Conservation (phyloP, 2,888 invertebrate genomes). For the Helobdella robusta region DNA sequence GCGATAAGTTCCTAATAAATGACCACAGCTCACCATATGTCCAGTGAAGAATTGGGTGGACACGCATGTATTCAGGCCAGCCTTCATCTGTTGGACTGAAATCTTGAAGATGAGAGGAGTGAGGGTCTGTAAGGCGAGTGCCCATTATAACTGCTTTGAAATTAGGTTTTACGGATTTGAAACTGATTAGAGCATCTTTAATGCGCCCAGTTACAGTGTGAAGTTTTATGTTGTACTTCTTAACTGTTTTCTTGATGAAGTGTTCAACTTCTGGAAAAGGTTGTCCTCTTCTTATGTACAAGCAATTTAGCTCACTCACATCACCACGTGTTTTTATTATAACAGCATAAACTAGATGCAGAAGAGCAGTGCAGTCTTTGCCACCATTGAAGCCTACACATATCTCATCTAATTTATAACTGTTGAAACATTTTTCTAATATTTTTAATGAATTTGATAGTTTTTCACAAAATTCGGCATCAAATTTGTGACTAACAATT, state of each 20-base stretch:
- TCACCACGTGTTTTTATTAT: constrained; percentile 40
- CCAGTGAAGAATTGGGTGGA: constrained; percentile 86
- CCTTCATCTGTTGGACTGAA: constrained; percentile 63
- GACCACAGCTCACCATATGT: constrained; percentile 81
- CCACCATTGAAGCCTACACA: constrained; percentile 94
- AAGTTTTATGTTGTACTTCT: constrained; percentile 60
- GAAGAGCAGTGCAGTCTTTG: constrained; percentile 88
- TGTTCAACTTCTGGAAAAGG: constrained; percentile 74
- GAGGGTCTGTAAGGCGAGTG: constrained; percentile 76
- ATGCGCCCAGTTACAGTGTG: constrained; percentile 56
- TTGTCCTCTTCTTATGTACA: constrained; percentile 71
- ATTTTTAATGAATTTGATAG: constrained; percentile 44
- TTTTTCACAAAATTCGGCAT: constrained; percentile 20
- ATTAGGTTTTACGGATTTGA: constrained; percentile 56
- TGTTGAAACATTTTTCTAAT: constrained; percentile 45
- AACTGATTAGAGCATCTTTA: constrained; percentile 60
- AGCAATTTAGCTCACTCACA: constrained; percentile 55
- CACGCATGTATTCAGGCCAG: constrained; percentile 82
- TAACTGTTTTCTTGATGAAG: constrained; percentile 65
- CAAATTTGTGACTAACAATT: not conserved
- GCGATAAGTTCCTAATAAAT: constrained; percentile 65
- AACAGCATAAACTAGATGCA: constrained; percentile 61
- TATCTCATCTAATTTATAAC: constrained; percentile 59
- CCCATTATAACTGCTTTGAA: constrained; percentile 85
- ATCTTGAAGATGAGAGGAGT: constrained; percentile 47